Evolutionary conservation across 2,797 vertebrate genomes (phyloP).

Genomic region (Lutra lutra): DNA sequence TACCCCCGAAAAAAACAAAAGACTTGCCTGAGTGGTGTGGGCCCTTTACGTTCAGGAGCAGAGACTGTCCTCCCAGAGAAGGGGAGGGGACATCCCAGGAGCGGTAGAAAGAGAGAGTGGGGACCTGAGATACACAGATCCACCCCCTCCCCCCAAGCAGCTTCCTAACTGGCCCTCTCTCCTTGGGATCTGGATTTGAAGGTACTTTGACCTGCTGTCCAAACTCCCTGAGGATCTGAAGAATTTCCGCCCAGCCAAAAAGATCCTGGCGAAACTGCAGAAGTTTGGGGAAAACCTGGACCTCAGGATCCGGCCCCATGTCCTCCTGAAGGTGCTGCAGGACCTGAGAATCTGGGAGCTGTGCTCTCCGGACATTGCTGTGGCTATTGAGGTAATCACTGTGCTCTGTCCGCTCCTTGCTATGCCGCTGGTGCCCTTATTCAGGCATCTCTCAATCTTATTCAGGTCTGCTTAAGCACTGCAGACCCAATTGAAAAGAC

Average conservation of each 20-base stretch:
- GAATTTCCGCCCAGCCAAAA: conserved; percentile 80
- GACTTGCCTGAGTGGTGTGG: background rate
- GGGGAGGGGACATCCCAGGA: background rate
- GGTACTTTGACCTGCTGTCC: conserved; percentile 86
- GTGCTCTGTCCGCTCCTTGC: background rate
- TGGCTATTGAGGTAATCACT: conserved; percentile 86
- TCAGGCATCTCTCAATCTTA: background rate
- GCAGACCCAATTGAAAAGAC: background rate
- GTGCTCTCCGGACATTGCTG: conserved; percentile 88
- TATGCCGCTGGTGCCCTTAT: rapidly evolving
- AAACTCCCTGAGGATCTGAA: conserved; percentile 84
- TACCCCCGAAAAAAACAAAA: background rate
- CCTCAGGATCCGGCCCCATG: conserved; percentile 82
- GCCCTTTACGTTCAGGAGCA: background rate
- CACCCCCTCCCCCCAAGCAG: background rate
- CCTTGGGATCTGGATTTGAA: conserved; percentile 73
- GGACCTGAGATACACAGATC: background rate
- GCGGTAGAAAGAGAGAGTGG: background rate
- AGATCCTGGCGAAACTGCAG: conserved; percentile 86
- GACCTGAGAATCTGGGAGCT: conserved; percentile 88
- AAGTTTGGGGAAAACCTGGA: conserved; percentile 84
- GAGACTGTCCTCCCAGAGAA: background rate
- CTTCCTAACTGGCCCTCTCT: conserved; percentile 39
- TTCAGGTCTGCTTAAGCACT: too few relatives aligned
- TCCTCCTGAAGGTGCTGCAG: conserved; percentile 86